phyloP scores from a whole-genome alignment of 2,113 vertebrate genomes.

The Syrmaticus mikado region DNA sequence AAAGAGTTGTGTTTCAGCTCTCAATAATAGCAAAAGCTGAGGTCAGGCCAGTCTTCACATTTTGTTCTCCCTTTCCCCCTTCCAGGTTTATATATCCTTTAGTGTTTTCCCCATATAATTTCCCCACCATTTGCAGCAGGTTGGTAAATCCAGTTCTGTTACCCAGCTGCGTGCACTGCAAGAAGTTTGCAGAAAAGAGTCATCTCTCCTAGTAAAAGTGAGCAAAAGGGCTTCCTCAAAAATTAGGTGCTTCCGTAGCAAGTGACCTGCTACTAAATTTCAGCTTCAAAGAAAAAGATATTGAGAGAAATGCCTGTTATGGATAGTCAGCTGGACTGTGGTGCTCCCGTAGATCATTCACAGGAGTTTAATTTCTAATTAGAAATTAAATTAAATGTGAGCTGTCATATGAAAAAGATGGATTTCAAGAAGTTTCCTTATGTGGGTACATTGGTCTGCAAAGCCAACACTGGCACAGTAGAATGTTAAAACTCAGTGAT shows the following conservation, averaged over 20 bases:
- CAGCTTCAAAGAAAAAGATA: neutral
- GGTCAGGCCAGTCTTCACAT: neutral
- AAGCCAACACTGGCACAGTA: neutral
- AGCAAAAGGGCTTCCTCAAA: neutral
- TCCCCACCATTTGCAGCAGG: neutral
- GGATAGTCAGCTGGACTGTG: neutral
- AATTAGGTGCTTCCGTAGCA: neutral
- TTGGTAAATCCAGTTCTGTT: neutral
- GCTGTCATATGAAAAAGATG: neutral
- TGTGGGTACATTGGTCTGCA: neutral
- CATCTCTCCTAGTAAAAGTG: neutral
- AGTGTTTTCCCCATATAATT: neutral
- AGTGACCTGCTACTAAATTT: neutral
- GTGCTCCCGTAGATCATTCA: neutral
- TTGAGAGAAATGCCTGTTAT: neutral
- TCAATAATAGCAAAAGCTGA: neutral
- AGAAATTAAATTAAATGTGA: no score
- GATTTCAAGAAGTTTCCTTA: neutral
- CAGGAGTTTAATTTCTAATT: neutral
- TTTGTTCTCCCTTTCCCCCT: neutral
- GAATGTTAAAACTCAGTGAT: neutral
- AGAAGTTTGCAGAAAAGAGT: neutral
- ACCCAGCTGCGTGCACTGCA: neutral
- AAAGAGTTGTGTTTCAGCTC: neutral
- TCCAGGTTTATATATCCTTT: neutral